These are phyloP conservation scores for Hylaea fasciaria DNA, from an alignment of 2,888 invertebrate species.

Conservation along the genomic window DNA sequence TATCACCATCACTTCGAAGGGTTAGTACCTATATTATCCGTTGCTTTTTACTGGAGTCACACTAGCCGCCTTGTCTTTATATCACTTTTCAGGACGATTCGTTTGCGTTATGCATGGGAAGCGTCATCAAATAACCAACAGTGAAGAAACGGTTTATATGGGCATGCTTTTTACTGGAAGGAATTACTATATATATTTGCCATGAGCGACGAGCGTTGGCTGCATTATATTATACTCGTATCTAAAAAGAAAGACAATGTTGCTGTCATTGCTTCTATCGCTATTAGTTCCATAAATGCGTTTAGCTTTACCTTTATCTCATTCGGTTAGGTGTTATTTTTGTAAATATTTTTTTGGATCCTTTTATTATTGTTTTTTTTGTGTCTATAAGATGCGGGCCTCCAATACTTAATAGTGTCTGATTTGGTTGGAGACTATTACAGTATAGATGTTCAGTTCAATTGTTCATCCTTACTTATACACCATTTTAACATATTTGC, in stretches of 20 bases:
- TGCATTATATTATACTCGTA: slow-evolving; percentile 45
- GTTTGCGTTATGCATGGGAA: slow-evolving; percentile 47
- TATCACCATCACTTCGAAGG: slow-evolving; percentile 27
- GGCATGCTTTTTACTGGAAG: slow-evolving; percentile 58
- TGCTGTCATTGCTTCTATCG: slow-evolving; percentile 14
- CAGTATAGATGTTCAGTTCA: slow-evolving; percentile 43
- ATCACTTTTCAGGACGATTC: slow-evolving; percentile 54
- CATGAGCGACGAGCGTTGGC: slow-evolving; percentile 54
- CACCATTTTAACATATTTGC: too few species aligned
- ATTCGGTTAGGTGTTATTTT: neutral
- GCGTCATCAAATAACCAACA: slow-evolving; percentile 47
- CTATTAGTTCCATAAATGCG: neutral
- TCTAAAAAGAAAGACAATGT: slow-evolving; percentile 35
- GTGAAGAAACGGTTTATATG: slow-evolving; percentile 48
- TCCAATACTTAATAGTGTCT: slow-evolving; percentile 38
- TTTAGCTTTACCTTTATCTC: slow-evolving; percentile 5
- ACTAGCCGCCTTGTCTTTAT: slow-evolving; percentile 20
- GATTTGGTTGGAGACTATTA: slow-evolving; percentile 45
- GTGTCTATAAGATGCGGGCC: slow-evolving; percentile 49
- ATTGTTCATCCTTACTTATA: slow-evolving; percentile 36
- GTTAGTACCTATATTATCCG: slow-evolving; percentile 49
- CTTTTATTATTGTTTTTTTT: slow-evolving; percentile 35
- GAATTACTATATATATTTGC: slow-evolving; percentile 50
- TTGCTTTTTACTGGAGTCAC: slow-evolving; percentile 1
- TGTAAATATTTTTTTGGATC: slow-evolving; percentile 3